Percentiles rank a stretch among this genome's conserved stretches.
These are phyloP conservation scores for Nerophis ophidion DNA, from an alignment of 2,113 vertebrate species.

Conservation along the genomic window DNA sequence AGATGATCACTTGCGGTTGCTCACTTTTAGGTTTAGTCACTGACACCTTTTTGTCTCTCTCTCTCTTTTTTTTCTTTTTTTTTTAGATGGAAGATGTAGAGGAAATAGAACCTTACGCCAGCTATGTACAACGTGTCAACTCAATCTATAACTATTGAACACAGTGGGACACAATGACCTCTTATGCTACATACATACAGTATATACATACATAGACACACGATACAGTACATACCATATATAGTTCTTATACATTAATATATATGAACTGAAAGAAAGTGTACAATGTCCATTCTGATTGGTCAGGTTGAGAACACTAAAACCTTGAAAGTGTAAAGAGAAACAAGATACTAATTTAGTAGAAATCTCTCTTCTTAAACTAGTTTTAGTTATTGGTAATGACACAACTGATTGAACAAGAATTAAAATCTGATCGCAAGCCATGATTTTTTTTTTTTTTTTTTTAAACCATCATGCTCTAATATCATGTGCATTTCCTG, in stretches of 20 bases:
- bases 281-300: not conserved
- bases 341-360: too few relatives aligned
- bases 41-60: not conserved
- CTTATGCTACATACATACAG: slow-evolving; percentile 17
- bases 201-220: not conserved
- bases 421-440: too few relatives aligned
- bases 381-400: too few relatives aligned
- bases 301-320: slow-evolving; percentile 1
- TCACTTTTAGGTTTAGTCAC: not conserved
- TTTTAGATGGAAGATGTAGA: slow-evolving; percentile 59
- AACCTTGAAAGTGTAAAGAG: too few relatives aligned
- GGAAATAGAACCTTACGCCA: slow-evolving; percentile 71
- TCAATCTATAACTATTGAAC: slow-evolving; percentile 69
- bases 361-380: too few relatives aligned
- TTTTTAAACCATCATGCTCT: too few relatives aligned
- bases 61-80: slow-evolving; percentile 1
- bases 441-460: too few relatives aligned
- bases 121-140: slow-evolving; percentile 73
- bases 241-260: too few relatives aligned
- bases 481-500: too few relatives aligned
- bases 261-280: not conserved
- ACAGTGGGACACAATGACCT: slow-evolving; percentile 15
- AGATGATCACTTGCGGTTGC: not conserved
- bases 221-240: too few relatives aligned
- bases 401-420: too few relatives aligned